phyloP scores from a whole-genome alignment of 1,140 invertebrate genomes.

The Cotesia typhae region DNA sequence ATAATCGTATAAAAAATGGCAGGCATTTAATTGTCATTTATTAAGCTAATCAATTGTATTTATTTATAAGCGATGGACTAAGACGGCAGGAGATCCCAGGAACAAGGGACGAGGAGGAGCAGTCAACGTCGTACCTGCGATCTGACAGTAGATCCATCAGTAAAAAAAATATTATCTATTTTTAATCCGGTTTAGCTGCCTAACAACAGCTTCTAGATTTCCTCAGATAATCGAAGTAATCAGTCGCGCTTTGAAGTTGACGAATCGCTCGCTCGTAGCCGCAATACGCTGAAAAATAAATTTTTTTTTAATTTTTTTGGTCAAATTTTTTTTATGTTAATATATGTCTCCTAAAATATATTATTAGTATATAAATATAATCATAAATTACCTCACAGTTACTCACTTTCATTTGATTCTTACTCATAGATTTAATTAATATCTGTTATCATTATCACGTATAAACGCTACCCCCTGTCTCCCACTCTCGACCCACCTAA shows the following conservation, averaged over 20 bases:
- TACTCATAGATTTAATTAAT: too few species aligned
- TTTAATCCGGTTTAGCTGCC: neutral
- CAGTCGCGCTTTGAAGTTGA: slow-evolving; percentile 89
- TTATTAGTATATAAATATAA: too few species aligned
- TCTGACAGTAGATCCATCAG: slow-evolving; percentile 29
- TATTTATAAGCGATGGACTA: too few species aligned
- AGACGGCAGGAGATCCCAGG: slow-evolving; percentile 50
- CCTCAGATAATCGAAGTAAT: slow-evolving; percentile 84
- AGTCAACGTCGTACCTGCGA: slow-evolving; percentile 59
- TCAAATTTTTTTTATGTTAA: too few species aligned
- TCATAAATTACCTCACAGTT: too few species aligned
- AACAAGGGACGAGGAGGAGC: slow-evolving; percentile 58
- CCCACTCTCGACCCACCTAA: too few species aligned
- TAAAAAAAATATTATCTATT: slow-evolving; percentile 4
- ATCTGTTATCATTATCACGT: neutral
- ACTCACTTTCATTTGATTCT: too few species aligned
- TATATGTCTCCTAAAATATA: too few species aligned
- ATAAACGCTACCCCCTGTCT: neutral
- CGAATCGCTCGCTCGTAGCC: slow-evolving; percentile 85
- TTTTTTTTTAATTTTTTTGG: too few species aligned
- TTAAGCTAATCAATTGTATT: neutral
- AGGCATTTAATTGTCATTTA: too few species aligned
- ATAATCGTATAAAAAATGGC: too few species aligned
- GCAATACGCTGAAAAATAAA: slow-evolving; percentile 75
- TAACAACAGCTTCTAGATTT: slow-evolving; percentile 14